Conservation (phyloP, 2,888 invertebrate species). For the Ophraella communa region DNA sequence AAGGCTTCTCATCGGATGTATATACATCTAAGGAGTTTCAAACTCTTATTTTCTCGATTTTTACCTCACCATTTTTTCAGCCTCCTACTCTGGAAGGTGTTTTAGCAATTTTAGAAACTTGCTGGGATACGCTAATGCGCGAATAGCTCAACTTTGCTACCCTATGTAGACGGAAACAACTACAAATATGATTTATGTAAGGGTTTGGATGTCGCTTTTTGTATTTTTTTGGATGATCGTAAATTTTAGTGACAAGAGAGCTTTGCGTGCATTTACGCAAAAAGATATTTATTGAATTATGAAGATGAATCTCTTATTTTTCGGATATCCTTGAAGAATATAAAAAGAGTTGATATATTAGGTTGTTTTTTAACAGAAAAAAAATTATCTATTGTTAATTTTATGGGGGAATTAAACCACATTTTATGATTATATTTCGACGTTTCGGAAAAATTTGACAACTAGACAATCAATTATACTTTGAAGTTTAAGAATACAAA, state of each 20-base stretch:
- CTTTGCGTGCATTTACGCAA: slow-evolving; percentile 17
- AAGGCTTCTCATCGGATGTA: no score
- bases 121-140: background rate
- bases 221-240: slow-evolving; percentile 26
- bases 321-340: slow-evolving; percentile 23
- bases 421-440: no score
- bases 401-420: no score
- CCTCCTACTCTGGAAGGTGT: no score
- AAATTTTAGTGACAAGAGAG: slow-evolving; percentile 27
- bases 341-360: slow-evolving; percentile 11
- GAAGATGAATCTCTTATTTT: slow-evolving; percentile 29
- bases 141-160: slow-evolving; percentile 37
- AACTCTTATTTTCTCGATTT: no score
- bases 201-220: slow-evolving; percentile 35
- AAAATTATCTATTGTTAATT: background rate
- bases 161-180: slow-evolving; percentile 41
- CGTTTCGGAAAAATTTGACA: no score
- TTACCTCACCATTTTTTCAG: no score
- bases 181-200: slow-evolving; percentile 44
- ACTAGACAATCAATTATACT: no score
- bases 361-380: slow-evolving; percentile 10
- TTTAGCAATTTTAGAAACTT: background rate
- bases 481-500: no score
- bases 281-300: slow-evolving; percentile 28
- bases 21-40: no score